These are phyloP conservation scores for Symphodus melops DNA, from an alignment of 2,113 vertebrate genomes.

Conservation along the genomic window DNA sequence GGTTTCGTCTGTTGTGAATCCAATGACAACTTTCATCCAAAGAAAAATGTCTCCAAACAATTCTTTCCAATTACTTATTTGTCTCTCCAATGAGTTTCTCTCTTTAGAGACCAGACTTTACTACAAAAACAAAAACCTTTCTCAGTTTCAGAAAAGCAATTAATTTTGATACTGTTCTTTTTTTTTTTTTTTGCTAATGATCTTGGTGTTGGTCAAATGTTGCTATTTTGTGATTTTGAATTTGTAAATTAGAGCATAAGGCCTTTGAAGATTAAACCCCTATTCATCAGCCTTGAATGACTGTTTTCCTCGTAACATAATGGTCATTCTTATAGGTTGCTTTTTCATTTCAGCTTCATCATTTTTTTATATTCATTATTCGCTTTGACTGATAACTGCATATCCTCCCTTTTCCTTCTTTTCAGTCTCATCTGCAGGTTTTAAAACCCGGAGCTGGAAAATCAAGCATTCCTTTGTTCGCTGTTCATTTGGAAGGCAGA, in stretches of 20 bases:
- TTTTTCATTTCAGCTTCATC: slow-evolving; percentile 47
- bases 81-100: slow-evolving; percentile 8
- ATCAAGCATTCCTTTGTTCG: slow-evolving; percentile 71
- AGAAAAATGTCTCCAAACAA: slow-evolving; percentile 29
- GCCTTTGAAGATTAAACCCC: slow-evolving; percentile 71
- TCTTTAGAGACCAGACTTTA: slow-evolving; percentile 5
- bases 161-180: slow-evolving; percentile 34
- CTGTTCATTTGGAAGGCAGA: slow-evolving; percentile 68
- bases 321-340: slow-evolving; percentile 49
- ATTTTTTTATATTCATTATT: slow-evolving; percentile 62
- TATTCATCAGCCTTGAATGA: slow-evolving; percentile 52
- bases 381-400: slow-evolving; percentile 48
- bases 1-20: slow-evolving; percentile 2
- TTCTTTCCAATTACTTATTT: slow-evolving; percentile 31
- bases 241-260: slow-evolving; percentile 54
- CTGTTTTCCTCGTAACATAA: slow-evolving; percentile 45
- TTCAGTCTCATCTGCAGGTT: slow-evolving; percentile 47
- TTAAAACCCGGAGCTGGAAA: slow-evolving; percentile 63
- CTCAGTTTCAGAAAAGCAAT: slow-evolving; percentile 19
- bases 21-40: slow-evolving; percentile 5
- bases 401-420: slow-evolving; percentile 33
- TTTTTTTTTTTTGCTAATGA: slow-evolving; percentile 49
- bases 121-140: not conserved
- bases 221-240: slow-evolving; percentile 59
- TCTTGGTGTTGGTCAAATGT: slow-evolving; percentile 51